phyloP scores from a whole-genome alignment of 2,797 vertebrate genomes.

The Nyctalus aviator region DNA sequence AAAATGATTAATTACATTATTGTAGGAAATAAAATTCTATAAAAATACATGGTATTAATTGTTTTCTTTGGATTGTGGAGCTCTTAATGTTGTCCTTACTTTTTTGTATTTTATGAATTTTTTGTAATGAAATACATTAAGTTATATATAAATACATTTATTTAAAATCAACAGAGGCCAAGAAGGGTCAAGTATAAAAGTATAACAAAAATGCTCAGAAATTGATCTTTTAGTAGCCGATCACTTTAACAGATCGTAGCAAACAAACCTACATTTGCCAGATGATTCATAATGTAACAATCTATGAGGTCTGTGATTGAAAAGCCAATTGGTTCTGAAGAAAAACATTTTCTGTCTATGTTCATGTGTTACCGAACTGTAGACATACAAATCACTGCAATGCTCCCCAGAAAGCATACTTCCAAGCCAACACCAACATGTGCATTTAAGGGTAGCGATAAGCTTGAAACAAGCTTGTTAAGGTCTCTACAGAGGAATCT shows the following conservation, averaged over 20 bases:
- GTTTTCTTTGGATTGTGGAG: neutral
- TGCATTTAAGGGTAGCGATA: neutral
- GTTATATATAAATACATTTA: neutral
- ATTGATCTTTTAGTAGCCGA: neutral
- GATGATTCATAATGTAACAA: neutral
- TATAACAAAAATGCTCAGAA: neutral
- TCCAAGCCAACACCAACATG: neutral
- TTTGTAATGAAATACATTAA: neutral
- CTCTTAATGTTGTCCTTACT: neutral
- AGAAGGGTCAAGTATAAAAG: neutral
- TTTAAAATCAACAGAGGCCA: neutral
- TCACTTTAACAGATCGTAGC: neutral
- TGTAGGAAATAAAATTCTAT: neutral
- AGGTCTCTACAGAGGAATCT: neutral
- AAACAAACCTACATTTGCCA: neutral
- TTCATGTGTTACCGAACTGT: neutral
- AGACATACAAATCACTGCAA: neutral
- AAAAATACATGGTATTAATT: neutral
- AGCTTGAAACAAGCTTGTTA: neutral
- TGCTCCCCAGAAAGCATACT: neutral
- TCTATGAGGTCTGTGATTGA: neutral
- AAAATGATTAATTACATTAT: neutral
- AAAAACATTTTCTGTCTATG: neutral
- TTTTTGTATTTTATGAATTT: neutral
- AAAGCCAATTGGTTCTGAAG: neutral